These are phyloP conservation scores for Rhegmatorhina hoffmannsi DNA, from an alignment of 2,113 vertebrate genomes.

Conservation along the genomic window DNA sequence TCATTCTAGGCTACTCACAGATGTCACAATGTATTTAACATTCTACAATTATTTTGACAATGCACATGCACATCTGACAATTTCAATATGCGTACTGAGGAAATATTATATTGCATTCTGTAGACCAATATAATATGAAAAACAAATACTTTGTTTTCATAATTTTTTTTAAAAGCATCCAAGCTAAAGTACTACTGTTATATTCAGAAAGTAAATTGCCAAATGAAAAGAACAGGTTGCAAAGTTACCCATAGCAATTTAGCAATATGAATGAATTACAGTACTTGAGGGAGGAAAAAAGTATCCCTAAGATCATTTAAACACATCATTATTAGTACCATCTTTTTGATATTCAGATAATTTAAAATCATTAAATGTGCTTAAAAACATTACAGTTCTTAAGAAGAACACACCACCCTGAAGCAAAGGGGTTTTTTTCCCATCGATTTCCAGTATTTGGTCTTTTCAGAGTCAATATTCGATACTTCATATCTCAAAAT, in stretches of 20 bases:
- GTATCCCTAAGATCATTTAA: neutral
- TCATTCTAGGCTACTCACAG: neutral
- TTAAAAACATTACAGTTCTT: neutral
- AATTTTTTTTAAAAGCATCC: neutral
- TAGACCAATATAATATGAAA: neutral
- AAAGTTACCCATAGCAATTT: neutral
- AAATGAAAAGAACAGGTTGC: neutral
- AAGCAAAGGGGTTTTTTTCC: neutral
- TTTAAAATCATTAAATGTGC: neutral
- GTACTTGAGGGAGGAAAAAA: neutral
- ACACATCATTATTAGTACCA: neutral
- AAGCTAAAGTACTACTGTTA: neutral
- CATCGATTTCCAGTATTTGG: neutral
- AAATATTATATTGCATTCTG: neutral
- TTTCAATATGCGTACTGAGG: neutral
- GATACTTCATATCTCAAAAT: neutral
- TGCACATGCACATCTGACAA: slow-evolving; percentile 5
- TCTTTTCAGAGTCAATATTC: neutral
- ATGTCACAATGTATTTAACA: slow-evolving; percentile 32
- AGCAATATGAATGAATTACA: neutral
- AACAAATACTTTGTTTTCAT: neutral
- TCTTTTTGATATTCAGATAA: neutral
- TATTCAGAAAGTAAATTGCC: neutral
- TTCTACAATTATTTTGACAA: slow-evolving; percentile 10
- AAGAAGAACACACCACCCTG: neutral